Evolutionary conservation across 2,888 invertebrate genomes (phyloP), one percentile per base, ranked within the genome.

Genomic region (Globia sparganii): DNA sequence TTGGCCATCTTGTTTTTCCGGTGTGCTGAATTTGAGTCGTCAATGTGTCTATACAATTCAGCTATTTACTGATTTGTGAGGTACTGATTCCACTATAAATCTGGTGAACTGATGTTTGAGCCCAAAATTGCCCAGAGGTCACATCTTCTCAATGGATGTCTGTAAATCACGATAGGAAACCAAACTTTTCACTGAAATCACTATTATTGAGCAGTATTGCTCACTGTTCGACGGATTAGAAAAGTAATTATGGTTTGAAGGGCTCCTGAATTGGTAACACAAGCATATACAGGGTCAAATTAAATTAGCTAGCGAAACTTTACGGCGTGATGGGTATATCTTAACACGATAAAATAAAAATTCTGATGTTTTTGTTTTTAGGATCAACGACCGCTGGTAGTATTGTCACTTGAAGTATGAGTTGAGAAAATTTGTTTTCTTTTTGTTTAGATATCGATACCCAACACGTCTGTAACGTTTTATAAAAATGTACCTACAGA

Each of bases 1-100:
- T 85, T 58, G 65, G 37, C 78, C 18, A 69, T 67, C 49, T 74
- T 84, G 71, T 85, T 59, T 75, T 85, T 84, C 83, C 85, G 78
- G 74, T 61, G 28, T 82, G 37, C 56, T 53, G 78, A 59, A 49
- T 71, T 59, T 72, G 61, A 61, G 70, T 53, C 28, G 31, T 76
- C 56, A 61, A 72, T 76, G 8, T 21, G 28, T 66, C 37, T 46
- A 1, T 37, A 37, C 34, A 3, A 61, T 64, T 76, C 53, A 69
- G 58, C 34, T 64, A 25, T 21, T 62, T 43, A 15, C 53, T 68
- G 78, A 83, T 81, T 81, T 83, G 49, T 80, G 56, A 34, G 25
- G 1, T 1, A 18, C 8, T 64, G 31, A n/a, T 9, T 62, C 56
- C 0, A 11, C n/a, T 40, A 73, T 56, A 46, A 79, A 62, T 62